phyloP scores from a whole-genome alignment of 2,888 invertebrate genomes.

The Hydropsyche betteni region DNA sequence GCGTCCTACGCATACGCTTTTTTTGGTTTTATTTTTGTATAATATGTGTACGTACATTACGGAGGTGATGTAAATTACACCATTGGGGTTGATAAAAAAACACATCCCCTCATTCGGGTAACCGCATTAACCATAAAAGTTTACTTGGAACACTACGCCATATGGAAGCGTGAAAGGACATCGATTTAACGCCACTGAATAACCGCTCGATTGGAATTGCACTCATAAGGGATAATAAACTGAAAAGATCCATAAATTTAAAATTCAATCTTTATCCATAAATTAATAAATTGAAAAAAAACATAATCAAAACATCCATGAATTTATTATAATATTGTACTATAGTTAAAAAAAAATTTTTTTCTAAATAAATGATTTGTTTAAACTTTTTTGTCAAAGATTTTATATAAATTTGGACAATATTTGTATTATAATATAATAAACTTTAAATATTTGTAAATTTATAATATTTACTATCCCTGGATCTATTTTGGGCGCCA shows the following conservation, averaged over 20 bases:
- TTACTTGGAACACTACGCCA: slow-evolving; percentile 45
- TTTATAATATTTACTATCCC: not conserved
- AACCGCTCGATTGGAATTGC: slow-evolving; percentile 43
- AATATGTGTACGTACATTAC: not conserved
- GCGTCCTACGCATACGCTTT: not conserved
- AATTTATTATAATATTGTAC: too few relatives aligned
- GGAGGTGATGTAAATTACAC: slow-evolving; percentile 35
- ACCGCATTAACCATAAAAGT: slow-evolving; percentile 41
- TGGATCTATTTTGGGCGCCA: slow-evolving; percentile 6
- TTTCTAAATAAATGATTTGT: too few relatives aligned
- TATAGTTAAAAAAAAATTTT: too few relatives aligned
- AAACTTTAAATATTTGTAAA: not conserved
- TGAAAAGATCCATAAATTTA: too few relatives aligned
- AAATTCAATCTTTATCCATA: too few relatives aligned
- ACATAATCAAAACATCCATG: not conserved
- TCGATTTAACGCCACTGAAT: slow-evolving; percentile 52
- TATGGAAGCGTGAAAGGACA: slow-evolving; percentile 54
- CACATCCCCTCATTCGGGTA: slow-evolving; percentile 34
- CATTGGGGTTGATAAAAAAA: slow-evolving; percentile 33
- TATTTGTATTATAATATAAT: too few relatives aligned
- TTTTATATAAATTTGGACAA: too few relatives aligned
- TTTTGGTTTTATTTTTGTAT: slow-evolving; percentile 9
- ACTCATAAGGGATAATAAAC: slow-evolving; percentile 27
- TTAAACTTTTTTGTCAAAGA: too few relatives aligned
- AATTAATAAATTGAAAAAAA: not conserved